Conservation (phyloP, 37 sponge, comb jelly and placozoan genomes). For the Tethya wilhelma region DNA sequence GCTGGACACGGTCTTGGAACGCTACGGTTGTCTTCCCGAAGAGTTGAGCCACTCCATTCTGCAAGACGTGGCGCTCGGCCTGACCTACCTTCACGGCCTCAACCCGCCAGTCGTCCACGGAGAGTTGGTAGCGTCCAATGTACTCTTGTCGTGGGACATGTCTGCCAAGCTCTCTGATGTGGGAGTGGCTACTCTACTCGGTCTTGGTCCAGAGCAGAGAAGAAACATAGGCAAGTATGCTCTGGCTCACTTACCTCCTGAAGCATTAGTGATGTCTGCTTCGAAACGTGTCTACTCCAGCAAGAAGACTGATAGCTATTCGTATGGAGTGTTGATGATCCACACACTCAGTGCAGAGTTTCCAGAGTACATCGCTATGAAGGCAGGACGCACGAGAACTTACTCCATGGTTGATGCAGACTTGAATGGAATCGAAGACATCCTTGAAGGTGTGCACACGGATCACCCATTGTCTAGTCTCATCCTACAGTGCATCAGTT, state of each 20-base stretch:
- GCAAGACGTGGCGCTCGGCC: constrained; percentile 32
- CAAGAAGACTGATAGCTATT: constrained; percentile 45
- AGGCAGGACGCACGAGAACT: background rate
- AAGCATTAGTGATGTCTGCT: background rate
- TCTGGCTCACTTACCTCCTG: constrained; percentile 42
- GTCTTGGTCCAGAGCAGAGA: background rate
- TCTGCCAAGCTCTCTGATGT: constrained; percentile 52
- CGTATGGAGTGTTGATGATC: constrained; percentile 41
- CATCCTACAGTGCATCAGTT: constrained; percentile 30
- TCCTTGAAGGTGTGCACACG: constrained; percentile 10
- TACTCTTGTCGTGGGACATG: constrained; percentile 32
- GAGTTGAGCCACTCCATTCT: constrained; percentile 44
- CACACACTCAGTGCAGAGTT: constrained; percentile 36
- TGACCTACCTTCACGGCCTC: constrained; percentile 52
- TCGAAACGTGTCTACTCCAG: background rate
- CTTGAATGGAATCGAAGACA: constrained; percentile 4
- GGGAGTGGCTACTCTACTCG: constrained; percentile 19
- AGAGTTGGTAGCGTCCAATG: constrained; percentile 47
- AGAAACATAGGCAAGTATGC: constrained; percentile 7
- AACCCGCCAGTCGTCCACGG: constrained; percentile 53
- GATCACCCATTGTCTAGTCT: constrained; percentile 39
- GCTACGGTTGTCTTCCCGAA: constrained; percentile 37
- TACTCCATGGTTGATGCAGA: constrained; percentile 18
- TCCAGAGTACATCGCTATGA: constrained; percentile 3
- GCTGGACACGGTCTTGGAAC: constrained; percentile 14